Evolutionary conservation across 2,888 invertebrate species (phyloP).

Genomic region (Cremastinae sp.): DNA sequence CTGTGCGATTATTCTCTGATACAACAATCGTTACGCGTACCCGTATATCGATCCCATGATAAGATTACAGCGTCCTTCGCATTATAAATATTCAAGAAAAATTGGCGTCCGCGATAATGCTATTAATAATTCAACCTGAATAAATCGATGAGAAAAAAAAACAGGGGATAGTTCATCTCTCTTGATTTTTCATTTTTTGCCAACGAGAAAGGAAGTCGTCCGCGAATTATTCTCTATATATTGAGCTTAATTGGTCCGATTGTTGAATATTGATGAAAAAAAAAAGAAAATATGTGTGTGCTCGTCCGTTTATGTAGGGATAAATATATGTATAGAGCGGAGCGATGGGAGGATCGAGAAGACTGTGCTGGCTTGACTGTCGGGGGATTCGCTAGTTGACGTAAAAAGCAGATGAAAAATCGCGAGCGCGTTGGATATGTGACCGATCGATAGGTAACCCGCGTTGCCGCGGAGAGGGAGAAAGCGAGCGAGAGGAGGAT

Average conservation of each 20-base stretch:
- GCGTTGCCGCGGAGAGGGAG: conserved; percentile 6
- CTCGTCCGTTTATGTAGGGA: too few relatives aligned
- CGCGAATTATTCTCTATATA: too few relatives aligned
- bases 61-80: conserved; percentile 14
- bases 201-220: too few relatives aligned
- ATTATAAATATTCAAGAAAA: conserved; percentile 25
- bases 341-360: too few relatives aligned
- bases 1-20: not conserved
- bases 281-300: too few relatives aligned
- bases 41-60: not conserved
- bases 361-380: too few relatives aligned
- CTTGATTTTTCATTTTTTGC: too few relatives aligned
- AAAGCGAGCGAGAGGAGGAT: conserved; percentile 22
- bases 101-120: not conserved
- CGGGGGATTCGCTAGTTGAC: too few relatives aligned
- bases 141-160: not conserved
- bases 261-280: too few relatives aligned
- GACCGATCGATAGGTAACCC: conserved; percentile 45
- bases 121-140: conserved; percentile 4
- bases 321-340: too few relatives aligned
- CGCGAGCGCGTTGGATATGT: conserved; percentile 21
- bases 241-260: too few relatives aligned
- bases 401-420: conserved; percentile 12
- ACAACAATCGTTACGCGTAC: not conserved
- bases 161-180: too few relatives aligned